Base-by-base conservation (phyloP, 2,888 invertebrate species). In the Epistrophella euchroma region DNA sequence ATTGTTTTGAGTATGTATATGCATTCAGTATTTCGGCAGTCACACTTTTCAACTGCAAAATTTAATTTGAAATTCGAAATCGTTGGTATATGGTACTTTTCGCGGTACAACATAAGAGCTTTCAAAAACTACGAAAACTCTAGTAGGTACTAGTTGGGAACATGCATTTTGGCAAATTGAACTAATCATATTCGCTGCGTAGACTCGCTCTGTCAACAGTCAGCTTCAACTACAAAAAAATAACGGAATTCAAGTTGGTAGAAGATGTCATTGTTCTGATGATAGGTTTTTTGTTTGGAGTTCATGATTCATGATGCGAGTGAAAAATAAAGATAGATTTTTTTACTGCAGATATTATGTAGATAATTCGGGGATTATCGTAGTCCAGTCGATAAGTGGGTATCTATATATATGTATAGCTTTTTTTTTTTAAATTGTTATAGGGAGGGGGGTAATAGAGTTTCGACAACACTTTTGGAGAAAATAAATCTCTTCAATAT, bases 101-200 rank as follows among this genome's bases (percentile, higher is more conserved):
- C 56, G 56, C 56, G 56, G 56, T 35, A 58, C 1, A 58, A 58
- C 32, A 32, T 35, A 58, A 58, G 58, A 37, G 58, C 58, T 35
- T 28, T 52, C 37, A 37, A 35, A 32, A 56, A 58, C 35, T 58
- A 37, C 37, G 6, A 13, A 17, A 58, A 58, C 6, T 19, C 32
- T 56, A 9, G n/a, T 32, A 0, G 5, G 5, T 6, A 2, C 4
- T 32, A 32, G 32, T 58, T 58, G 10, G 17, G 11, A 58, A 58
- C 79, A 79, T 79, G 79, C 50, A 45, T 58, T 79, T 68, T 58
- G 58, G 7, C 66, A 74, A 79, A 79, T 79, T 79, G 73, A 74
- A 66, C 66, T 66, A 79, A 79, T 79, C 73, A 68, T 50, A 17
- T 37, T 58, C 9, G 37, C 17, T 64, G 37, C 70, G 55, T 55